Evolutionary conservation across 2,888 invertebrate species (phyloP), one percentile per base, ranked within the genome.

Genomic region (Plebejus anna): DNA sequence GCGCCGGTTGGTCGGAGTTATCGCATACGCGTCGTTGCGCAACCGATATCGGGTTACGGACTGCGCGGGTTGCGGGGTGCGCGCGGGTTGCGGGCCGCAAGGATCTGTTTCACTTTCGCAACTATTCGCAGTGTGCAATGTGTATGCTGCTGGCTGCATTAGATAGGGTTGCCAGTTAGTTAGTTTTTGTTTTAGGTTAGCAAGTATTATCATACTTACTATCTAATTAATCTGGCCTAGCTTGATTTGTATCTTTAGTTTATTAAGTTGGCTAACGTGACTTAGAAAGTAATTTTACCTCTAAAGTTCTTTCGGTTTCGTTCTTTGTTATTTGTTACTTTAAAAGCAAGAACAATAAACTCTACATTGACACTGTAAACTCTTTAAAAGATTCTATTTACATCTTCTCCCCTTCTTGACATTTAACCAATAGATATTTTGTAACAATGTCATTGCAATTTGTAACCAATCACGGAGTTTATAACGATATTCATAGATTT

Each of bases 71-170:
- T 47, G 2, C 42, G 42, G 42, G 42, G 7, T 42, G 42, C 9
- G 61, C 13, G 61, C 13, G 66, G 28, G 32, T 11, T 32, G 36
- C 66, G 66, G 32, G 32, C 28, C 32, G 66, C 66, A 4, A 32
- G 66, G 32, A 66, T 36, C 66, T 66, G 66, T 66, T 66, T 66
- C 32, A 66, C 66, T 66, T 66, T 66, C 66, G 66, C 66, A 66
- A 16, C 32, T 66, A 32, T 32, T 66, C 55, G 55, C 55, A 55
- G 16, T 36, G 32, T 66, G 66, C 66, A 66, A 4, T 36, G 66
- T 13, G 32, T 28, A 66, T 28, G 11, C 28, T 59, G 59, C 47
- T 47, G 47, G 47, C 47, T 47, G 47, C 61, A 66, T 13, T 66
- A 36, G 61, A 61, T 61, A 61, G 66, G 32, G 36, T 16, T 66